Percentiles rank a stretch among this genome's conserved stretches.
Evolutionary conservation across 2,797 vertebrate genomes (phyloP).

Genomic region (Cossypha polioptera): DNA sequence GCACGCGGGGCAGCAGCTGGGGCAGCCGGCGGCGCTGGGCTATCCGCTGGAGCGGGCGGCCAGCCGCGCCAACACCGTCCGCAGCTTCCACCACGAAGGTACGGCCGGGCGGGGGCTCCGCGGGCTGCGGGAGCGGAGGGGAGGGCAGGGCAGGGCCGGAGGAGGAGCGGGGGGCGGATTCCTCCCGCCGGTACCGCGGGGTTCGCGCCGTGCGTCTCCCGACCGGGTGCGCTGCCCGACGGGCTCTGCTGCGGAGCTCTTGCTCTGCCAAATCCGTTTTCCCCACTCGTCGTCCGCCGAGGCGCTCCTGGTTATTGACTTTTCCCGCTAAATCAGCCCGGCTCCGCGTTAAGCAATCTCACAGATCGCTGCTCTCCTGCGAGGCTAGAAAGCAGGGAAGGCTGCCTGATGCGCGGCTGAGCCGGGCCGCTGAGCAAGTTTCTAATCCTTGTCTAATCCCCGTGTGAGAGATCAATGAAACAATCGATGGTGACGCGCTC

Average conservation of each 20-base stretch:
- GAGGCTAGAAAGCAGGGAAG: background rate
- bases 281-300: background rate
- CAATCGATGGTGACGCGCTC: conserved; percentile 47
- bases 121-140: background rate
- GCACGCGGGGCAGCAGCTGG: conserved; percentile 87
- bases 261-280: background rate
- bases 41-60: conserved; percentile 86
- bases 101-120: conserved; percentile 40
- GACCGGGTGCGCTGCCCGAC: background rate
- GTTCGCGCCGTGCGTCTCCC: background rate
- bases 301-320: background rate
- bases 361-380: background rate
- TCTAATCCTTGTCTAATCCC: conserved; percentile 72
- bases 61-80: conserved; percentile 95
- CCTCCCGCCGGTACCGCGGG: background rate
- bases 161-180: conserved; percentile 41
- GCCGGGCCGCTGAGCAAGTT: conserved; percentile 33
- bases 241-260: background rate
- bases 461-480: conserved; percentile 68
- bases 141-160: background rate
- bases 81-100: conserved; percentile 99
- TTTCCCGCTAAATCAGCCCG: background rate
- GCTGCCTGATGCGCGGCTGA: conserved; percentile 34
- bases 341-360: conserved; percentile 1
- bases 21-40: conserved; percentile 82